phyloP scores from a whole-genome alignment of 2,113 vertebrate genomes.

The Zosterops japonicus region DNA sequence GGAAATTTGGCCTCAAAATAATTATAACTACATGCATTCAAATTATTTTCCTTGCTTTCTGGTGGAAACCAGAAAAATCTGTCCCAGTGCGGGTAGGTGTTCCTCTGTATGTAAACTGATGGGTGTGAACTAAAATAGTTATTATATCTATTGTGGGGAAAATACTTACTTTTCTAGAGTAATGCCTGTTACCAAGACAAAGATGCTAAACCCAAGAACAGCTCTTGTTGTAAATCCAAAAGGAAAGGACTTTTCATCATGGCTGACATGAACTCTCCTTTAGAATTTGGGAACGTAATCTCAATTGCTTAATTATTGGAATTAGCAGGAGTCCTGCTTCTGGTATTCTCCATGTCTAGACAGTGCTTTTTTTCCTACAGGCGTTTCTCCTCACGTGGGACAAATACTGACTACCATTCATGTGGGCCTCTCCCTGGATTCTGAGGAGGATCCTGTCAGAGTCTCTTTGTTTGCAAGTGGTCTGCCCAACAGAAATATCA shows the following conservation, averaged over 20 bases:
- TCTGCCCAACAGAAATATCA: conserved; percentile 42
- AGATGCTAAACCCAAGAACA: background rate
- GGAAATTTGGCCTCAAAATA: background rate
- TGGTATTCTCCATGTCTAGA: background rate
- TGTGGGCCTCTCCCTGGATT: background rate
- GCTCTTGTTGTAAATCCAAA: background rate
- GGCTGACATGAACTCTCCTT: background rate
- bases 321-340: background rate
- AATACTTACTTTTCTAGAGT: background rate
- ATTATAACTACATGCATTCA: background rate
- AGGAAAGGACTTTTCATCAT: background rate
- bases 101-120: background rate
- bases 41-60: background rate
- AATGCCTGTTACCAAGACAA: background rate
- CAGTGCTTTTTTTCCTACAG: background rate
- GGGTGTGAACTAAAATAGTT: background rate
- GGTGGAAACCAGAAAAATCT: background rate
- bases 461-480: conserved; percentile 33
- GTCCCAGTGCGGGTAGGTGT: background rate
- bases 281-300: background rate
- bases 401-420: background rate
- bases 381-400: accelerated
- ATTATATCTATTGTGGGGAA: background rate
- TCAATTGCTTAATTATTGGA: background rate
- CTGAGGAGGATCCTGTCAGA: background rate